phyloP scores from a whole-genome alignment of 2,113 vertebrate genomes.

The Naja naja region DNA sequence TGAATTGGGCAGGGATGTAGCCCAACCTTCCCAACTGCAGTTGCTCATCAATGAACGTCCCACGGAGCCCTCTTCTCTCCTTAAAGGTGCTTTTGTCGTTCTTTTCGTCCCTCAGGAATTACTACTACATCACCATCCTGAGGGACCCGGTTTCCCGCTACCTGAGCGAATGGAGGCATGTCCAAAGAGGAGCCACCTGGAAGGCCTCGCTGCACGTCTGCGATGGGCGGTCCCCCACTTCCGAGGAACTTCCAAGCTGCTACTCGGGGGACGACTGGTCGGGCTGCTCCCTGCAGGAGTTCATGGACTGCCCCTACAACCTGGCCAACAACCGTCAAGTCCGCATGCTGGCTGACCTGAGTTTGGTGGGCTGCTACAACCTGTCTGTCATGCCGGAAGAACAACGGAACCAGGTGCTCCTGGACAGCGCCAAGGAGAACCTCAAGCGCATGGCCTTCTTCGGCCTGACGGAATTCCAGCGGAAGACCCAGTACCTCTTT shows the following conservation, averaged over 20 bases:
- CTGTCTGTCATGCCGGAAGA: constrained; percentile 88
- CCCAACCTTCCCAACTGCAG: neutral
- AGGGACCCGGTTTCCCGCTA: constrained; percentile 93
- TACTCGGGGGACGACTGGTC: constrained; percentile 96
- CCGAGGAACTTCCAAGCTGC: constrained; percentile 91
- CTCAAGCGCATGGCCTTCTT: constrained; percentile 94
- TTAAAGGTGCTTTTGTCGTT: constrained; percentile 14
- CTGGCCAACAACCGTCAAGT: constrained; percentile 96
- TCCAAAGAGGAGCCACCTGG: constrained; percentile 95
- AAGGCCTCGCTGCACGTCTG: constrained; percentile 94
- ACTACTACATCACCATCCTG: constrained; percentile 96
- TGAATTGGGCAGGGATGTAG: neutral
- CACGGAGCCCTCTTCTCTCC: neutral
- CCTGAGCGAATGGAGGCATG: constrained; percentile 95
- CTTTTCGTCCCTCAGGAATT: constrained; percentile 78
- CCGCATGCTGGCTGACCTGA: constrained; percentile 95
- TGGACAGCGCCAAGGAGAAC: constrained; percentile 95
- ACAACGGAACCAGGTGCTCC: constrained; percentile 85
- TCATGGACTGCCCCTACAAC: constrained; percentile 96
- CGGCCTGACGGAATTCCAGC: constrained; percentile 94
- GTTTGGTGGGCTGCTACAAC: constrained; percentile 95
- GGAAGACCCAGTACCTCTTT: constrained; percentile 96
- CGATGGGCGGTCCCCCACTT: constrained; percentile 87
- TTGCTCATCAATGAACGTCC: neutral
- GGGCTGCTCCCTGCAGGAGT: constrained; percentile 88